These are phyloP conservation scores for Himalopsyche anomala DNA, from an alignment of 2,888 invertebrate species.

Conservation along the genomic window DNA sequence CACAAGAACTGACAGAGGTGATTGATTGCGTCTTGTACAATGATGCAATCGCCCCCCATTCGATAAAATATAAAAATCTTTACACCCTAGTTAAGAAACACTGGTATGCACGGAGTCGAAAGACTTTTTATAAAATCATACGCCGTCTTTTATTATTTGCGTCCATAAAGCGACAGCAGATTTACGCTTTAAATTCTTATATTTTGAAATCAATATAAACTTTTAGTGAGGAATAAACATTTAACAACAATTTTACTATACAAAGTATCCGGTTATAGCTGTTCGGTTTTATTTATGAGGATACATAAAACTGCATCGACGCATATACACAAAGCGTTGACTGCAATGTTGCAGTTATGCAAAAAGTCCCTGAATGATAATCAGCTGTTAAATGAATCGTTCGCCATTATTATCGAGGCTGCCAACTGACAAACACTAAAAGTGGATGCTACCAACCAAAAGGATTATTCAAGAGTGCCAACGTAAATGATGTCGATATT, in stretches of 20 bases:
- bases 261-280: background rate
- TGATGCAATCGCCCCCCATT: too few species aligned
- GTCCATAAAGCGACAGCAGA: too few species aligned
- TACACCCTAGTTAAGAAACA: too few species aligned
- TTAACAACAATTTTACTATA: background rate
- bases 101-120: too few species aligned
- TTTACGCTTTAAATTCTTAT: too few species aligned
- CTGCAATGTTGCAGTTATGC: background rate
- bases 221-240: conserved; percentile 2
- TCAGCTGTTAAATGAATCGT: conserved; percentile 1
- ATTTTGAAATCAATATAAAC: too few species aligned
- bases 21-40: too few species aligned
- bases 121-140: too few species aligned
- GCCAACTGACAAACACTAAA: background rate
- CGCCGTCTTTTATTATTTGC: too few species aligned
- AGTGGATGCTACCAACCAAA: background rate
- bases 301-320: background rate
- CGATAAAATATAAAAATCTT: too few species aligned
- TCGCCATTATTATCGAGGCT: background rate
- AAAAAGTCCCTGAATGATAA: conserved; percentile 26
- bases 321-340: background rate
- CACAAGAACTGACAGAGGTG: too few species aligned
- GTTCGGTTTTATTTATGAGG: background rate
- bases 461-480: conserved; percentile 20
- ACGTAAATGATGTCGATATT: background rate